Percentiles rank a stretch among this genome's conserved stretches.
Evolutionary conservation across 2,113 vertebrate genomes (phyloP).

Genomic region (Oplegnathus fasciatus): DNA sequence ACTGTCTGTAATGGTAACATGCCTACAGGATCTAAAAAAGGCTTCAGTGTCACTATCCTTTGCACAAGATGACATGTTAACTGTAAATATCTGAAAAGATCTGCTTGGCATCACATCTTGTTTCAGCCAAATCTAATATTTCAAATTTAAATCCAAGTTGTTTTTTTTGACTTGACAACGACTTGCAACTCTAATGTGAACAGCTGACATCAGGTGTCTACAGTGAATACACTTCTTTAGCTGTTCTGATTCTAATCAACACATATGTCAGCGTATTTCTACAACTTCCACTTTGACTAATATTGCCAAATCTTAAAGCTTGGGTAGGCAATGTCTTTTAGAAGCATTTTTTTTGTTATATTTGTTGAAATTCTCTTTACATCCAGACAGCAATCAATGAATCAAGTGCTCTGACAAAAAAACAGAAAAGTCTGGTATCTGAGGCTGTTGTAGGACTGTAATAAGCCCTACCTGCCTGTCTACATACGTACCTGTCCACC

Average conservation of each 20-base stretch:
- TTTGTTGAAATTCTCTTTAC: too few species aligned
- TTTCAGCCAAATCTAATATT: neutral
- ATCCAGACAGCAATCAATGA: too few species aligned
- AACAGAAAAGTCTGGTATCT: too few species aligned
- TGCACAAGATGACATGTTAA: neutral
- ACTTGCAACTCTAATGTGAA: neutral
- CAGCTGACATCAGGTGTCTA: neutral
- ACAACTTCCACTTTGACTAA: neutral
- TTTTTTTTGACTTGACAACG: neutral
- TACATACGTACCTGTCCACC: too few species aligned
- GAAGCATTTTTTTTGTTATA: too few species aligned
- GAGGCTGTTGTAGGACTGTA: too few species aligned
- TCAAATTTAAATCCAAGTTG: neutral
- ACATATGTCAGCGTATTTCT: neutral
- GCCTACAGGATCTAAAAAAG: neutral
- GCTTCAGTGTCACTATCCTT: neutral
- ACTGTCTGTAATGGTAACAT: conserved; percentile 74
- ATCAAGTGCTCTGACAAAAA: too few species aligned
- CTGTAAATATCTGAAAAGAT: neutral
- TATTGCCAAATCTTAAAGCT: neutral
- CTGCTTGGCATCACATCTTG: neutral
- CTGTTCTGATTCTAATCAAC: neutral
- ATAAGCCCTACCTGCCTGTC: too few species aligned
- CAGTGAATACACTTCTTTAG: neutral
- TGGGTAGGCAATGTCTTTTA: too few species aligned